Percentiles rank a stretch among this genome's conserved stretches.
Evolutionary conservation across 2,888 invertebrate species (phyloP).

Genomic region (Schizaphis graminum): DNA sequence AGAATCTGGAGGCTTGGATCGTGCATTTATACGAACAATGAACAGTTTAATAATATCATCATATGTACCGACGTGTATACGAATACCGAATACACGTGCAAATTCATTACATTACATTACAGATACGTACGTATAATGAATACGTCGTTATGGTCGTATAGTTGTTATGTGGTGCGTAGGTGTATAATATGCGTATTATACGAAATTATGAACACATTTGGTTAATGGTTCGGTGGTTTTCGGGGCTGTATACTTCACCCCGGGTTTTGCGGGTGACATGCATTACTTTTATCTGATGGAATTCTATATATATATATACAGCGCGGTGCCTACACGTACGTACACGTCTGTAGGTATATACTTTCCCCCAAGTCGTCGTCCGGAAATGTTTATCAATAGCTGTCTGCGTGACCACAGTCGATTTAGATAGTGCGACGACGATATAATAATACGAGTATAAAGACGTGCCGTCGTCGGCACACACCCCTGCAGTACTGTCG

Average conservation of each 20-base stretch:
- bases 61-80: not conserved
- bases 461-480: constrained; percentile 25
- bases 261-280: not conserved
- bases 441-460: constrained; percentile 21
- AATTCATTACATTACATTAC: not conserved
- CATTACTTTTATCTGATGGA: constrained; percentile 51
- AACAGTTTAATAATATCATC: not conserved
- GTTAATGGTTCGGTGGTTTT: constrained; percentile 31
- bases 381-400: constrained; percentile 57
- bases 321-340: not conserved
- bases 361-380: constrained; percentile 41
- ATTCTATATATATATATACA: not conserved
- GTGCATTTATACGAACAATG: not conserved
- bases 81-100: not conserved
- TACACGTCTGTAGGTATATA: not conserved
- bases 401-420: constrained; percentile 44
- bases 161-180: not conserved
- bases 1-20: not conserved
- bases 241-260: not conserved
- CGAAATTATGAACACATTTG: not conserved
- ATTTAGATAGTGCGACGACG: constrained; percentile 54
- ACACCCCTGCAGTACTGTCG: not conserved
- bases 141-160: too few relatives aligned
- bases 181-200: not conserved
- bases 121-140: not conserved